Evolutionary conservation across 1,140 invertebrate genomes (phyloP).

Genomic region (Rhopalosiphum maidis): DNA sequence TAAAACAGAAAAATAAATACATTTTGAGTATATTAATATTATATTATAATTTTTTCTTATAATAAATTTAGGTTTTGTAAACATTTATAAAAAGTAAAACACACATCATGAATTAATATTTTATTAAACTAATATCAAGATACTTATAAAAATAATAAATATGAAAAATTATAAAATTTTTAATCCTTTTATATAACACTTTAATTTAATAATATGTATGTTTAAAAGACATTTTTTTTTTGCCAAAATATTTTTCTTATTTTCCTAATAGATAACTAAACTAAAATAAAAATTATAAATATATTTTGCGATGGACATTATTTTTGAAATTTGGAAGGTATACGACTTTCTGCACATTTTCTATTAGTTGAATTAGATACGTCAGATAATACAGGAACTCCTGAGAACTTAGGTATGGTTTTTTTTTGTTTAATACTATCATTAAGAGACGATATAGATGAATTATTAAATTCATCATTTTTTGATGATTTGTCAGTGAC

Average conservation of each 20-base stretch:
- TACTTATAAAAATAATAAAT: background rate
- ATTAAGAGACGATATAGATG: background rate
- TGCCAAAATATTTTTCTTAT: background rate
- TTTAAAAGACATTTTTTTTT: background rate
- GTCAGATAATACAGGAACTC: slow-evolving; percentile 36
- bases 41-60: background rate
- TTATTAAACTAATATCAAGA: background rate
- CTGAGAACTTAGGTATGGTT: background rate
- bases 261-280: background rate
- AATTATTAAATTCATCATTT: slow-evolving; percentile 31
- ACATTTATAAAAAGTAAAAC: background rate
- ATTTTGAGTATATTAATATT: background rate
- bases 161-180: background rate
- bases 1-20: background rate
- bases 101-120: background rate
- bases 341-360: slow-evolving; percentile 39
- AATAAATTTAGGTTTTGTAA: background rate
- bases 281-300: background rate
- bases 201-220: background rate
- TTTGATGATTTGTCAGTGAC: slow-evolving; percentile 4
- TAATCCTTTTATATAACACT: background rate
- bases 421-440: slow-evolving; percentile 40
- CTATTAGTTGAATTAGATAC: slow-evolving; percentile 41
- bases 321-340: slow-evolving; percentile 49
- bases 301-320: background rate